Conservation (phyloP, 2,797 vertebrate species). For the Hapalemur alaotrensis region DNA sequence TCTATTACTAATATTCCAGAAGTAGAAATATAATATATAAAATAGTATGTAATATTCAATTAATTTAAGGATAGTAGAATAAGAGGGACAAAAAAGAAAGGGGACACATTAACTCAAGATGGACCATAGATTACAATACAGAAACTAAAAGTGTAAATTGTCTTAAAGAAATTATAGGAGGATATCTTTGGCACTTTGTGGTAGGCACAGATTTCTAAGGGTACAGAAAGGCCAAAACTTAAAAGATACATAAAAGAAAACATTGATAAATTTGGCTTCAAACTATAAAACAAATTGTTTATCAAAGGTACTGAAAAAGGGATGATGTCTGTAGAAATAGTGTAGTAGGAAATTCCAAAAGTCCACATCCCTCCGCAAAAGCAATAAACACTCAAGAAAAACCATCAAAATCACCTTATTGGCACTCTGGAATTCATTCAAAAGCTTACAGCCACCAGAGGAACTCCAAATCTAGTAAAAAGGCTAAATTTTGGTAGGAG, state of each 20-base stretch:
- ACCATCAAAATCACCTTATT: not conserved
- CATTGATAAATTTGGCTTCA: not conserved
- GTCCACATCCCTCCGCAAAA: not conserved
- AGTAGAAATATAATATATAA: not conserved
- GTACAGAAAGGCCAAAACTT: not conserved
- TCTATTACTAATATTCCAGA: not conserved
- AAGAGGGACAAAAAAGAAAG: not conserved
- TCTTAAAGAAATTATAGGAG: not conserved
- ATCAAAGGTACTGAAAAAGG: not conserved
- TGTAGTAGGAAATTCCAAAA: not conserved
- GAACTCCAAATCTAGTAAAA: not conserved
- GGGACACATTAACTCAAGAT: not conserved
- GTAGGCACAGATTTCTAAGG: not conserved
- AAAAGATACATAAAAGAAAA: not conserved
- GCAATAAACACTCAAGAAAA: not conserved
- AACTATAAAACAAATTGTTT: not conserved
- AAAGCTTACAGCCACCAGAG: not conserved
- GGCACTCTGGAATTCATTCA: not conserved
- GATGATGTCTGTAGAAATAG: not conserved
- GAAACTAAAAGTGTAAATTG: not conserved
- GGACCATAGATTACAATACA: not conserved
- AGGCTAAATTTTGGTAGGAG: not conserved
- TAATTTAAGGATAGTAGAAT: not conserved
- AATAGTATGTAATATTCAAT: not conserved
- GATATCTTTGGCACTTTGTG: not conserved